phyloP scores from a whole-genome alignment of 2,797 vertebrate genomes.

The Oryzias dopingdopingensis region DNA sequence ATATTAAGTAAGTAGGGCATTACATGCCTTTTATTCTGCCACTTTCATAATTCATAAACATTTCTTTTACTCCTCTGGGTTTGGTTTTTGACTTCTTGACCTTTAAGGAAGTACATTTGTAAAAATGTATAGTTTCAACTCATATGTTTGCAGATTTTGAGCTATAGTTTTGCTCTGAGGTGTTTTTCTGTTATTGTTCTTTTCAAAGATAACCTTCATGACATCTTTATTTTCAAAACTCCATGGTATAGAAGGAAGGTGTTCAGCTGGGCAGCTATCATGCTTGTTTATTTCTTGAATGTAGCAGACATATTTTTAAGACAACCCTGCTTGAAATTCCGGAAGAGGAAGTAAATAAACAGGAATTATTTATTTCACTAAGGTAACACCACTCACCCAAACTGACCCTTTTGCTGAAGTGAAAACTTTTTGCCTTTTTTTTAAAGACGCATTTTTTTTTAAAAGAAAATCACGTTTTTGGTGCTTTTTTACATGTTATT shows the following conservation, averaged over 20 bases:
- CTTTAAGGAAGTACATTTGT: background rate
- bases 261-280: too few species aligned
- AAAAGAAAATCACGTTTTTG: too few species aligned
- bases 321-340: slow-evolving; percentile 29
- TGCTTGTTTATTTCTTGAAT: too few species aligned
- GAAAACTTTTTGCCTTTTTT: slow-evolving; percentile 8
- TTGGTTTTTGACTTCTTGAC: slow-evolving; percentile 6
- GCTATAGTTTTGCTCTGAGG: slow-evolving; percentile 5
- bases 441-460: too few species aligned
- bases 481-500: too few species aligned
- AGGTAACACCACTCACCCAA: slow-evolving; percentile 7
- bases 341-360: slow-evolving; percentile 28
- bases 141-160: slow-evolving; percentile 20
- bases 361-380: slow-evolving; percentile 1
- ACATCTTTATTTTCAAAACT: too few species aligned
- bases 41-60: slow-evolving; percentile 37
- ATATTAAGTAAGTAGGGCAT: slow-evolving; percentile 96
- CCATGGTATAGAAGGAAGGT: too few species aligned
- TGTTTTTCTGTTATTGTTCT: background rate
- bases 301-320: slow-evolving; percentile 5
- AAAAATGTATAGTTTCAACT: slow-evolving; percentile 17
- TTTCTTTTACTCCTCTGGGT: slow-evolving; percentile 32
- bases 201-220: too few species aligned
- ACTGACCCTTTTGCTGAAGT: slow-evolving; percentile 4
- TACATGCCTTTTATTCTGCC: slow-evolving; percentile 22